A percentile compares a stretch with the other conserved stretches of the same genome.
Evolutionary conservation across 2,888 invertebrate genomes (phyloP).

Genomic region (Macrophya annulata): DNA sequence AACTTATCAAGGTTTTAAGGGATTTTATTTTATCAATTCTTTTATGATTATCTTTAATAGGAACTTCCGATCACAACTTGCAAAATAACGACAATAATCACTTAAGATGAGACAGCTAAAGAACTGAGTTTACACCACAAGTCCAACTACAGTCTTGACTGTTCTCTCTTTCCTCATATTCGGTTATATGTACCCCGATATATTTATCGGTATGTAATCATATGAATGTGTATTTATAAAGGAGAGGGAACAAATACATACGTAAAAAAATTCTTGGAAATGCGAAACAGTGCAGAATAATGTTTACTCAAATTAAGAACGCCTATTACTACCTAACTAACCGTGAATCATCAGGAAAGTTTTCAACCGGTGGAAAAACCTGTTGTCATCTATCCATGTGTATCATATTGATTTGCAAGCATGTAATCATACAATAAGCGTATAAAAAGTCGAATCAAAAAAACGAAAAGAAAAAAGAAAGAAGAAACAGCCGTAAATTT

Average conservation of each 20-base stretch:
- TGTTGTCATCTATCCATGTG: too few species aligned
- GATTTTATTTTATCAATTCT: background rate
- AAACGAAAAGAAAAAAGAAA: too few species aligned
- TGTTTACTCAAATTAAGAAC: too few species aligned
- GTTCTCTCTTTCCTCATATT: too few species aligned
- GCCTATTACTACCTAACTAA: too few species aligned
- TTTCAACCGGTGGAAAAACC: too few species aligned
- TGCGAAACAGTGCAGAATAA: background rate
- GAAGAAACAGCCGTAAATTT: background rate
- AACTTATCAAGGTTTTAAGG: background rate
- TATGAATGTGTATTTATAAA: background rate
- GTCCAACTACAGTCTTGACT: background rate
- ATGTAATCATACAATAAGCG: too few species aligned
- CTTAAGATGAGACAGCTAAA: background rate
- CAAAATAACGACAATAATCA: background rate
- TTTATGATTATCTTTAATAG: background rate
- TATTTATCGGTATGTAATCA: background rate
- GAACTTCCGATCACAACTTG: background rate
- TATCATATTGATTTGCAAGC: too few species aligned
- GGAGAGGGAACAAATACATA: background rate
- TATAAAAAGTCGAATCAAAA: too few species aligned
- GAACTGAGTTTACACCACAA: background rate
- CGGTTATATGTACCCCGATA: background rate
- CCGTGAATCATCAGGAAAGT: too few species aligned
- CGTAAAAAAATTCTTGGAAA: background rate